phyloP scores from a whole-genome alignment of 2,113 vertebrate species.

The Onychorhynchus coronatus region DNA sequence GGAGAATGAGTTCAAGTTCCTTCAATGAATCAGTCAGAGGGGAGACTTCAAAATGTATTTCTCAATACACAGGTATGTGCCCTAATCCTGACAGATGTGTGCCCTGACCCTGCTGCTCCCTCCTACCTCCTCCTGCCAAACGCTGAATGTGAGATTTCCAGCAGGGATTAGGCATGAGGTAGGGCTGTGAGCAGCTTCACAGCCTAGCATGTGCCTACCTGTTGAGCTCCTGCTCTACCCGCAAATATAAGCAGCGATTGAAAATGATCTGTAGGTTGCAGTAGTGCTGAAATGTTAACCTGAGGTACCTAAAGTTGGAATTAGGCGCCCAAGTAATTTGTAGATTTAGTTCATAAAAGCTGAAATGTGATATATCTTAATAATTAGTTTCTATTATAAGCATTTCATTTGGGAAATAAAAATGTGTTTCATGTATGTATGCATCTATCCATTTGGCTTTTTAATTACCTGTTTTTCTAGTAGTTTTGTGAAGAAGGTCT shows the following conservation, averaged over 20 bases:
- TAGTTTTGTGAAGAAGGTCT: neutral
- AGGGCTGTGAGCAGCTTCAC: neutral
- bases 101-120: neutral
- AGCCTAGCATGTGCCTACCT: neutral
- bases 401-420: slow-evolving; percentile 35
- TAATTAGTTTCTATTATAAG: slow-evolving; percentile 16
- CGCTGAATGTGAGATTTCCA: neutral
- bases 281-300: neutral
- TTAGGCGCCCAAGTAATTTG: neutral
- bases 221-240: neutral
- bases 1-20: neutral
- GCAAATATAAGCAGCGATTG: neutral
- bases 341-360: slow-evolving; percentile 17
- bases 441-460: slow-evolving; percentile 16
- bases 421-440: neutral
- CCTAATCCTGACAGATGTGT: neutral
- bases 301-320: neutral
- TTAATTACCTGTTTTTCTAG: slow-evolving; percentile 35
- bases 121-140: neutral
- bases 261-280: neutral
- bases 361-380: neutral
- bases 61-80: neutral
- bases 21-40: neutral
- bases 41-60: neutral
- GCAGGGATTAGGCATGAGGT: neutral